These are phyloP conservation scores for Pholis gunnellus DNA, from an alignment of 2,113 vertebrate species.

Conservation along the genomic window DNA sequence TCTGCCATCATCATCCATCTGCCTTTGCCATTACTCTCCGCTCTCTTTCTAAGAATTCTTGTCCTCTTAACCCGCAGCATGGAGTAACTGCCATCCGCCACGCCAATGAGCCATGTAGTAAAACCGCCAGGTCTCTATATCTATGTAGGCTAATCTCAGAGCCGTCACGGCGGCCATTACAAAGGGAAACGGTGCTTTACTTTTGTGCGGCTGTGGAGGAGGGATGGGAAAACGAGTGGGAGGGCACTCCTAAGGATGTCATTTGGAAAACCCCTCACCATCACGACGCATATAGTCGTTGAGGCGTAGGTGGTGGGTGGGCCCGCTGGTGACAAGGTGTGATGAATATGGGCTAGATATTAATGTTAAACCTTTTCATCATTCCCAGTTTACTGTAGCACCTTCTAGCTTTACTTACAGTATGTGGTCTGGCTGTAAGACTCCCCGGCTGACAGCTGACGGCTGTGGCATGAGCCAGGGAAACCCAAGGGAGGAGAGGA, in stretches of 20 bases:
- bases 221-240: constrained; percentile 36
- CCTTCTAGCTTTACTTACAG: constrained; percentile 23
- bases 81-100: constrained; percentile 73
- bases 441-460: constrained; percentile 53
- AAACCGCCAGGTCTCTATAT: constrained; percentile 63
- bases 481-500: constrained; percentile 54
- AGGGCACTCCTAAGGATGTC: constrained; percentile 62
- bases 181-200: constrained; percentile 64
- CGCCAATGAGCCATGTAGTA: constrained; percentile 71
- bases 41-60: constrained; percentile 14
- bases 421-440: constrained; percentile 52
- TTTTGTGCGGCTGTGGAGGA: constrained; percentile 41
- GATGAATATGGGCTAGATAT: constrained; percentile 79
- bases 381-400: constrained; percentile 27
- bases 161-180: constrained; percentile 52
- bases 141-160: constrained; percentile 61
- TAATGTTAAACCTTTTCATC: constrained; percentile 57
- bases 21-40: constrained; percentile 41
- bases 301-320: constrained; percentile 64
- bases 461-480: constrained; percentile 40
- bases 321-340: constrained; percentile 67
- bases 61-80: constrained; percentile 58
- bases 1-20: constrained; percentile 65
- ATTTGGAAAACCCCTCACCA: constrained; percentile 81
- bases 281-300: constrained; percentile 53